Percentiles rank a stretch among this genome's conserved stretches.
Evolutionary conservation across 2,113 vertebrate genomes (phyloP).

Genomic region (Acrocephalus kingi): DNA sequence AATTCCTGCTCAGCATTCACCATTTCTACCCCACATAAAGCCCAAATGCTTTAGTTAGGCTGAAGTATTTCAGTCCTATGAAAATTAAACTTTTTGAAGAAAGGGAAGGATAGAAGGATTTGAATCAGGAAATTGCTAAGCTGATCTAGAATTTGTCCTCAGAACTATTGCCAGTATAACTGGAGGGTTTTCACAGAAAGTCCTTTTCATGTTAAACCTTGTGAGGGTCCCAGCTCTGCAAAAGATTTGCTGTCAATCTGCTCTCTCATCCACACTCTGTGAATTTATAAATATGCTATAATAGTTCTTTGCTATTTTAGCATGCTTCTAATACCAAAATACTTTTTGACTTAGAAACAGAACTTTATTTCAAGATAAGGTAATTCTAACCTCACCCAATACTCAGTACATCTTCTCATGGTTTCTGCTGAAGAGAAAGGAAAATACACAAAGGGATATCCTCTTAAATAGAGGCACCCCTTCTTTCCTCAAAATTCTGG

Average conservation of each 20-base stretch:
- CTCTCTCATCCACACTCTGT: neutral
- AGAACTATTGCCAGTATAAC: neutral
- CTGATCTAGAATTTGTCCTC: neutral
- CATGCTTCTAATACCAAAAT: neutral
- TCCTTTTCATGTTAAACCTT: neutral
- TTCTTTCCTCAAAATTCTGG: neutral
- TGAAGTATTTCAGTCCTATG: neutral
- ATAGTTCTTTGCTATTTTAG: neutral
- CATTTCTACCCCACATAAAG: neutral
- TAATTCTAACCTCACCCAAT: neutral
- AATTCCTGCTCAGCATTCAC: neutral
- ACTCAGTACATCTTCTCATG: rapidly evolving
- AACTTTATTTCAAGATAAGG: neutral
- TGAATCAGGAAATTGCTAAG: neutral
- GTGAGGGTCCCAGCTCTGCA: neutral
- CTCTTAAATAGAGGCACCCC: rapidly evolving
- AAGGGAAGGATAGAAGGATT: neutral
- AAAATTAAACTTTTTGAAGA: neutral
- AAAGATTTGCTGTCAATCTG: neutral
- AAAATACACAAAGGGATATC: neutral
- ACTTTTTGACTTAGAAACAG: neutral
- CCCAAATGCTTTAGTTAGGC: neutral
- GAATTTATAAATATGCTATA: neutral
- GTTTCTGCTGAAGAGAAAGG: neutral
- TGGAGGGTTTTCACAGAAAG: neutral